A percentile compares a stretch with the other conserved stretches of the same genome.
phyloP scores from a whole-genome alignment of 2,888 invertebrate genomes.

The Yponomeuta plumbellus region DNA sequence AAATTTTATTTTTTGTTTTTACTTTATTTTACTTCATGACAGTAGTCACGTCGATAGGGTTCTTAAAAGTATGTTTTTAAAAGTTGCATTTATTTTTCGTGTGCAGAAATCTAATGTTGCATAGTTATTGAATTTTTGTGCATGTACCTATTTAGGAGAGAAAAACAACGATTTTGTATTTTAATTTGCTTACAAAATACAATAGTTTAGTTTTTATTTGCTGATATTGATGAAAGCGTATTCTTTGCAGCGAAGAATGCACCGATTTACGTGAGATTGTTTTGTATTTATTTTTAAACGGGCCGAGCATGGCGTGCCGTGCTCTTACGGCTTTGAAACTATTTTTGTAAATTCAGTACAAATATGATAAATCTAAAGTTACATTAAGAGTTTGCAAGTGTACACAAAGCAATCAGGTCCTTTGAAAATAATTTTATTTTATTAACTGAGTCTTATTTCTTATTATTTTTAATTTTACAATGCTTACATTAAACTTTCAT shows the following conservation, averaged over 20 bases:
- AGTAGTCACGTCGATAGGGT: slow-evolving; percentile 16
- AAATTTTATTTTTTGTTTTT: slow-evolving; percentile 21
- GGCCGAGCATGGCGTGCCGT: neutral
- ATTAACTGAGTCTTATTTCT: slow-evolving; percentile 14
- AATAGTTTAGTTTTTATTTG: slow-evolving; percentile 46
- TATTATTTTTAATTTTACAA: slow-evolving; percentile 38
- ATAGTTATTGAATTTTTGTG: slow-evolving; percentile 38
- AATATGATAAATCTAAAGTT: slow-evolving; percentile 7
- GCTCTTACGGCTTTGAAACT: slow-evolving; percentile 11
- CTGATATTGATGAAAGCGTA: slow-evolving; percentile 38
- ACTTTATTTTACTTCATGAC: slow-evolving; percentile 19
- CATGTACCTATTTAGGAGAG: slow-evolving; percentile 35
- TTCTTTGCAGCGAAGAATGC: slow-evolving; percentile 34
- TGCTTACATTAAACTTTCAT: slow-evolving; percentile 62
- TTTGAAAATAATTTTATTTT: slow-evolving; percentile 7
- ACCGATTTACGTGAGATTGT: slow-evolving; percentile 16
- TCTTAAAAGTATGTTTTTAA: slow-evolving; percentile 16
- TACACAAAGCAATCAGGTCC: neutral
- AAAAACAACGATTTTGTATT: slow-evolving; percentile 55
- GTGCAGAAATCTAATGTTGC: slow-evolving; percentile 37
- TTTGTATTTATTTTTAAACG: slow-evolving; percentile 31
- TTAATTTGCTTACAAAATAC: slow-evolving; percentile 45
- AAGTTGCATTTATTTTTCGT: slow-evolving; percentile 63
- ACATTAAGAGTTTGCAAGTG: slow-evolving; percentile 2
- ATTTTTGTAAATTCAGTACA: slow-evolving; percentile 28